Evolutionary conservation across 2,888 invertebrate species (phyloP), one percentile per base, ranked within the genome.

Genomic region (Asteroscopus sphinx): DNA sequence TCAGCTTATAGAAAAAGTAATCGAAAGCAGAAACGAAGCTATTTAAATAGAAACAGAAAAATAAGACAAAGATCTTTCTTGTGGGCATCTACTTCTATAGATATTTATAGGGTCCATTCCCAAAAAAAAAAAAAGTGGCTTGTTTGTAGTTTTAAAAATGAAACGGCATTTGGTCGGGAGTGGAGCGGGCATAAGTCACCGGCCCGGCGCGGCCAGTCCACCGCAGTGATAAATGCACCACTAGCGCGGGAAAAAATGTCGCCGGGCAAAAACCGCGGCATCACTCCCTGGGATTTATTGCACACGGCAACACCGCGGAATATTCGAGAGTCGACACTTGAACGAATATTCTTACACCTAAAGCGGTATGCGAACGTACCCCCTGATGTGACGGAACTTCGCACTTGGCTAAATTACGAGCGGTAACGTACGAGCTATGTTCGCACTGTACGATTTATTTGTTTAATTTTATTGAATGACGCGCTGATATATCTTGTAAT

Each of bases 201-300:
- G 81, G 70, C 76, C 76, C 75, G 64, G 65, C 67, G 67, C 48
- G 61, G 64, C 73, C 75, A 72, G 70, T 68, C 68, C 68, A 65
- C 72, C 59, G 69, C 90, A 17, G 73, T 93, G 93, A 94, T 93
- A 92, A 90, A 93, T 92, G 89, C 80, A 81, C 77, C 76, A 84
- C 90, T 90, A 91, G 92, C 91, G 93, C 93, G 92, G 92, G 93
- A 94, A 94, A 93, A 94, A 93, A 93, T 93, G 93, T 93, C 93
- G 89, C 85, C 76, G 83, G 82, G 87, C 88, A 91, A 91, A 93
- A 93, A 92, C 83, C 81, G 73, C 85, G 84, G 86, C 91, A 92
- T 94, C 93, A 93, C 89, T 92, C 92, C 82, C 73, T 73, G 81
- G 79, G 88, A 94, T 93, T 93, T 94, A 94, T 93, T 87, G 88